Conservation (phyloP, 92 coral and sea anemone species). For the Desmophyllum pertusum region DNA sequence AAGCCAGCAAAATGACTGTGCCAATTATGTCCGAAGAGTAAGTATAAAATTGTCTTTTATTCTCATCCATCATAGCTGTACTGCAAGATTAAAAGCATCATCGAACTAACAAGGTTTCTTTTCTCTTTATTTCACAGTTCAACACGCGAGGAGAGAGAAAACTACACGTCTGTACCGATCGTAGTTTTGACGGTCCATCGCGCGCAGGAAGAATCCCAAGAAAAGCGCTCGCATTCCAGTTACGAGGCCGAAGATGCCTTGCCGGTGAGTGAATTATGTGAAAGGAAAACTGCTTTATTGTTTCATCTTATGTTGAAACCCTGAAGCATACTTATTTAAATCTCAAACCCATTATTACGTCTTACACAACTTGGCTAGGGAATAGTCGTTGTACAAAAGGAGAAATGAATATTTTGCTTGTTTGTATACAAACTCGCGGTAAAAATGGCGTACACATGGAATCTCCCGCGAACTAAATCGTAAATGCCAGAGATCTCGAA, state of each 20-base stretch:
- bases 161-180: constrained; percentile 55
- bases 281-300: not conserved
- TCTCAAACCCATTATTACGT: not conserved
- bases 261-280: constrained; percentile 61
- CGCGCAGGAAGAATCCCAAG: constrained; percentile 51
- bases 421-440: constrained; percentile 20
- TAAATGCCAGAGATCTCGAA: not conserved
- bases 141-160: constrained; percentile 24
- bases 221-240: constrained; percentile 19
- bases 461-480: constrained; percentile 18
- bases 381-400: not conserved
- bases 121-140: constrained; percentile 18
- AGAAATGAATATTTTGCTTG: not conserved
- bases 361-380: not conserved
- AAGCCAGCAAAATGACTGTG: constrained; percentile 42
- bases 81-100: not conserved
- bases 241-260: constrained; percentile 74
- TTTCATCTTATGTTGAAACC: not conserved
- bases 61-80: not conserved
- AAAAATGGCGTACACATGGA: constrained; percentile 10
- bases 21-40: constrained; percentile 70
- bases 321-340: not conserved
- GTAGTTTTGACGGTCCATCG: constrained; percentile 76
- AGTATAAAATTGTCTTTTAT: constrained; percentile 31
- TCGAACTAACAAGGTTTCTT: not conserved